A percentile compares a stretch with the other conserved stretches of the same genome.
These are phyloP conservation scores for Rhyacophila brunnea DNA, from an alignment of 1,140 invertebrate species.

Conservation along the genomic window DNA sequence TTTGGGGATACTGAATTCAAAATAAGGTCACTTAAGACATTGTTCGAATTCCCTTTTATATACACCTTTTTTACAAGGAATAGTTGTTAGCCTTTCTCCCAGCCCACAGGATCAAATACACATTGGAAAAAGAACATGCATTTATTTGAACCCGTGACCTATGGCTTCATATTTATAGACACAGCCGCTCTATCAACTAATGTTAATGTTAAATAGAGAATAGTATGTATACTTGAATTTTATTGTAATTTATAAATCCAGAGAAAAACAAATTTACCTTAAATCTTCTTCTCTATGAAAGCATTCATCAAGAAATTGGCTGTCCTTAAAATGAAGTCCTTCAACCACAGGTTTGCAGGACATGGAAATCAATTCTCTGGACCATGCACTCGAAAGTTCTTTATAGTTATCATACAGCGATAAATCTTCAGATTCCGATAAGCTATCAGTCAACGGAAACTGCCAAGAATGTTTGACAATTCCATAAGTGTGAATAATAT, in stretches of 20 bases:
- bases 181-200: not conserved
- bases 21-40: too few relatives aligned
- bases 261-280: constrained; percentile 7
- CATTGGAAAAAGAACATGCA: not conserved
- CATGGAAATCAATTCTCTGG: not conserved
- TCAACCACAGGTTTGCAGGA: not conserved
- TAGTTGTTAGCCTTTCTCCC: too few relatives aligned
- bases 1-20: too few relatives aligned
- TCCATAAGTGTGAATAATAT: constrained; percentile 29
- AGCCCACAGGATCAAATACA: too few relatives aligned
- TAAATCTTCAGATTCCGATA: constrained; percentile 43
- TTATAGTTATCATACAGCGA: constrained; percentile 38
- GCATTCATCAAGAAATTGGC: not conserved
- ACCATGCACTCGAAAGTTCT: constrained; percentile 35
- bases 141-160: not conserved
- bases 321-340: constrained; percentile 27
- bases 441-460: constrained; percentile 39
- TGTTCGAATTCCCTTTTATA: too few relatives aligned
- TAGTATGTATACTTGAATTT: not conserved
- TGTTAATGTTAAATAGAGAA: not conserved
- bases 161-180: not conserved
- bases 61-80: too few relatives aligned
- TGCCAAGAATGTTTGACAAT: constrained; percentile 39
- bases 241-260: not conserved
- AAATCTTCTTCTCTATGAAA: not conserved